phyloP scores from a whole-genome alignment of 2,113 vertebrate species.

The Hippocampus guttulatus region DNA sequence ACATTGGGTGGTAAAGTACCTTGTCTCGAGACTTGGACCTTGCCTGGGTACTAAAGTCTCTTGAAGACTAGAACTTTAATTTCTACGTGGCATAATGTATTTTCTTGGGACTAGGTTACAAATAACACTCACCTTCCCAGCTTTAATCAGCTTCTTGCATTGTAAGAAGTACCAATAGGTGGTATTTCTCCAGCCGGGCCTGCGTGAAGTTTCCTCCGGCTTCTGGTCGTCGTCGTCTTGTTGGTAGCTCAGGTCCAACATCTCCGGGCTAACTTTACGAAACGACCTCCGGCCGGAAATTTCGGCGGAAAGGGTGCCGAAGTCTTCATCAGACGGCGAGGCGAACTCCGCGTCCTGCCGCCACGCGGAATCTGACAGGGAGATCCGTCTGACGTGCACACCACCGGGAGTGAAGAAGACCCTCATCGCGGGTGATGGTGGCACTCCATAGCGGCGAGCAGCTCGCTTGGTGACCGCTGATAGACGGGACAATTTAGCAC shows the following conservation, averaged over 20 bases:
- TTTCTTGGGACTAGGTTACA: background rate
- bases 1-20: too few relatives aligned
- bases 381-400: slow-evolving; percentile 1
- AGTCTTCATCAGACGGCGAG: slow-evolving; percentile 1
- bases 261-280: slow-evolving; percentile 66
- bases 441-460: background rate
- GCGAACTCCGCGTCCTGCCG: background rate
- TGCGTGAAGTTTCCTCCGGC: background rate
- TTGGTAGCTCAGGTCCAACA: slow-evolving; percentile 58
- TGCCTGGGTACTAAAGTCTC: too few relatives aligned
- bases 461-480: background rate
- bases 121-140: slow-evolving; percentile 75
- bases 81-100: too few relatives aligned
- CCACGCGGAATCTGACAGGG: slow-evolving; percentile 1
- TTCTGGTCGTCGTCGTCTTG: slow-evolving; percentile 28
- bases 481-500: slow-evolving; percentile 5
- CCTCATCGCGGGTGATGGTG: background rate
- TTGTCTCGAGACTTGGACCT: too few relatives aligned
- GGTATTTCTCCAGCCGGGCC: slow-evolving; percentile 70
- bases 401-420: slow-evolving; percentile 4
- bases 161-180: slow-evolving; percentile 87
- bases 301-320: slow-evolving; percentile 48
- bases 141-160: slow-evolving; percentile 83
- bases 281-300: slow-evolving; percentile 69
- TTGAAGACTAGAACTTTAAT: background rate